Percentiles rank a stretch among this genome's conserved stretches.
Conservation (phyloP, 2,797 vertebrate genomes). For the Cynodonichthys magdalenae region DNA sequence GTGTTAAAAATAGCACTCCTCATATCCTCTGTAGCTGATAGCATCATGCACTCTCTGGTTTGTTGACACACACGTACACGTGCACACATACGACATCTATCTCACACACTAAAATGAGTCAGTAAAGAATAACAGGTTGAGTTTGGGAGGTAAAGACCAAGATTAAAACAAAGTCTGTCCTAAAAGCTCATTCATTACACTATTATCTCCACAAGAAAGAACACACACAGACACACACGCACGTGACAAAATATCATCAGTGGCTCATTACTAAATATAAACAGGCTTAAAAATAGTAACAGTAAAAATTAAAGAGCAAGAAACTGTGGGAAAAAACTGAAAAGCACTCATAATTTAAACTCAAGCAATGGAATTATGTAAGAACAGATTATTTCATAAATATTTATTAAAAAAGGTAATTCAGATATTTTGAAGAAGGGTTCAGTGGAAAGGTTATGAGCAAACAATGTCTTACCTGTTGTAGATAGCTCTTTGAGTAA, state of each 20-base stretch:
- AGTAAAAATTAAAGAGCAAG: constrained; percentile 42
- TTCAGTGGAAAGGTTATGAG: too few species aligned
- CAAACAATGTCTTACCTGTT: too few species aligned
- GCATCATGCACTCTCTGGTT: constrained; percentile 65
- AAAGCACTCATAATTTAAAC: constrained; percentile 22
- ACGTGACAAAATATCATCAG: constrained; percentile 56
- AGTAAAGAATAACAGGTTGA: background rate
- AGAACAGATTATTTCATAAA: background rate
- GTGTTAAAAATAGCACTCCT: constrained; percentile 75
- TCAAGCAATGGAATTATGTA: constrained; percentile 1
- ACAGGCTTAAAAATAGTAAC: constrained; percentile 67
- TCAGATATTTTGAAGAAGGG: too few species aligned
- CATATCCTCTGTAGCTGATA: constrained; percentile 75
- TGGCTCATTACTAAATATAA: constrained; percentile 69
- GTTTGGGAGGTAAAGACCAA: constrained; percentile 7
- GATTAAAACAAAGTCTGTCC: constrained; percentile 24
- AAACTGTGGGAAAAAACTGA: constrained; percentile 40
- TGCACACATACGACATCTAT: background rate
- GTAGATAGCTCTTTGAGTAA: too few species aligned
- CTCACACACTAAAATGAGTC: constrained; percentile 12
- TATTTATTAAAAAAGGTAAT: too few species aligned
- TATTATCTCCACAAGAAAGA: constrained; percentile 51
- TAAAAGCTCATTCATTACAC: constrained; percentile 4
- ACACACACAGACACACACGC: constrained; percentile 1
- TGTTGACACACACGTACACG: constrained; percentile 38